Conservation (phyloP, 2,113 vertebrate genomes). For the Serinus canaria region DNA sequence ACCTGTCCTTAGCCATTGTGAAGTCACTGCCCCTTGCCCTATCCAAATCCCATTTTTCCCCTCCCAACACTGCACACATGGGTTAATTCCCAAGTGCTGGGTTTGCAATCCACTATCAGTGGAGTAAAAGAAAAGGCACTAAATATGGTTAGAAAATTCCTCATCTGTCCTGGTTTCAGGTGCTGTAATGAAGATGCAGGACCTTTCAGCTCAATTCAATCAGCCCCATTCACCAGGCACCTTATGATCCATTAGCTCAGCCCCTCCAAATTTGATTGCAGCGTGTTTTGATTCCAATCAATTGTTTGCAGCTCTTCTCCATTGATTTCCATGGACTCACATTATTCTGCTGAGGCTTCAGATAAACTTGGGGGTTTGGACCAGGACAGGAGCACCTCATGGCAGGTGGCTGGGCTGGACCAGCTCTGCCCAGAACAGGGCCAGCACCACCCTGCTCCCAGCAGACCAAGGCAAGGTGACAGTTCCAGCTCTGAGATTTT, state of each 20-base stretch:
- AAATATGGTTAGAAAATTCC: constrained; percentile 37
- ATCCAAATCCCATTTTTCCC: background rate
- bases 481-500: background rate
- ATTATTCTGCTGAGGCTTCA: constrained; percentile 24
- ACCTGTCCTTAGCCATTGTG: background rate
- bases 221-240: constrained; percentile 64
- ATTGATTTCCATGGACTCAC: constrained; percentile 58
- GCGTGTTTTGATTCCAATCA: constrained; percentile 67
- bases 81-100: background rate
- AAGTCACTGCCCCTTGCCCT: background rate
- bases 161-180: constrained; percentile 54
- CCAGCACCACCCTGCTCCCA: background rate
- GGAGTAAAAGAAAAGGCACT: background rate
- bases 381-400: background rate
- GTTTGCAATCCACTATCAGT: constrained; percentile 10
- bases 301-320: constrained; percentile 66
- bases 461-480: background rate
- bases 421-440: background rate
- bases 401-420: background rate
- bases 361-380: background rate
- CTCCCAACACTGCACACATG: background rate
- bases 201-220: constrained; percentile 63
- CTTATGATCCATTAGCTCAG: constrained; percentile 66
- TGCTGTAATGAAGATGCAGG: constrained; percentile 64
- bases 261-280: constrained; percentile 64